Evolutionary conservation across 2,888 invertebrate species (phyloP), one percentile per base, ranked within the genome.

Genomic region (Rhorus exstirpatorius): DNA sequence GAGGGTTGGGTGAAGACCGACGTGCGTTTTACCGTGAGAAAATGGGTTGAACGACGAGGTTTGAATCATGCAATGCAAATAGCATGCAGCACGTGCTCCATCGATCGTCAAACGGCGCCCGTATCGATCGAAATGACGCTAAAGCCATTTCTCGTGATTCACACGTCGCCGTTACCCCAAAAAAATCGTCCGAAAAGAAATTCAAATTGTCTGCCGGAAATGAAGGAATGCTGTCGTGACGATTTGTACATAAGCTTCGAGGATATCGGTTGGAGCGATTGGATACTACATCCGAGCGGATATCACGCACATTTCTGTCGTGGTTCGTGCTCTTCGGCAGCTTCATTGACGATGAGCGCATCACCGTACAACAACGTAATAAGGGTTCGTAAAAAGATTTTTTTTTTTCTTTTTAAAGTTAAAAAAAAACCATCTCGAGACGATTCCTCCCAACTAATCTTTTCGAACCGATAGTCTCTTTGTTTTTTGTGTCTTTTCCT

Each of bases 261-360:
- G 81, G 97, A 97, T 51, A 95, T 98, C 72, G 97, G 97, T 60
- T 98, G 98, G 98, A 96, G 96, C 86, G 96, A 97, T 91, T 98
- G 97, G 97, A 97, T 98, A 80, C 95, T 98, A 83, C 94, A 95
- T 85, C 98, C 98, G 0, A 94, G 94, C 12, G 97, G 97, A 0
- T 98, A 97, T 92, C 96, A 97, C 88, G 97, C 98, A 0, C 97
- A 97, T 92, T 97, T 97, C 93, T 98, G 98, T 90, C 96, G 96
- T 76, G 98, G 98, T 0, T 95, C 95, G 19, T 98, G 98, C 89
- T 94, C 95, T 0, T 95, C 96, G 0, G 95, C 96, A 35, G 95
- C 96, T 0, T 96, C 96, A 1, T 94, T 97, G 12, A 94, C 97
- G 0, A 93, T 95, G 83, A 95, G 95, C 79, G 94, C 94, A 83